Percentiles rank a stretch among this genome's conserved stretches.
These are phyloP conservation scores for Semnornis frantzii DNA, from an alignment of 2,113 vertebrate species.

Conservation along the genomic window DNA sequence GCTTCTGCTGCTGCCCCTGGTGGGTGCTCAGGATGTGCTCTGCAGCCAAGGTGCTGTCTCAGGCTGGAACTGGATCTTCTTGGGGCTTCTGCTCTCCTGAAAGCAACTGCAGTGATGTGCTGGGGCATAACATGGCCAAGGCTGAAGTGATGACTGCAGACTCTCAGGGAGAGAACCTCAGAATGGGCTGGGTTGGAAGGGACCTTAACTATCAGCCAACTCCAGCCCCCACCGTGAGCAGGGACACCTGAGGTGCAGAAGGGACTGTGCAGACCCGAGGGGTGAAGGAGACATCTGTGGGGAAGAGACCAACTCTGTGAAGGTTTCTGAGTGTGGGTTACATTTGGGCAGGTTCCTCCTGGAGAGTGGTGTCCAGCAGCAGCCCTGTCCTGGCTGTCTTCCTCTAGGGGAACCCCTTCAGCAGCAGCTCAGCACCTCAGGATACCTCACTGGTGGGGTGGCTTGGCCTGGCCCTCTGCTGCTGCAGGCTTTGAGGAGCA, in stretches of 20 bases:
- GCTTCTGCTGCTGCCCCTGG: accelerated
- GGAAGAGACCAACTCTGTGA: neutral
- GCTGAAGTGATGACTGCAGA: neutral
- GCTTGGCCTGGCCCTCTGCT: accelerated
- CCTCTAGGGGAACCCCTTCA: neutral
- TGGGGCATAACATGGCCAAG: neutral
- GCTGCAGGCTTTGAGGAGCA: neutral
- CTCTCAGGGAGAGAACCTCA: neutral
- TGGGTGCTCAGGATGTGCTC: neutral
- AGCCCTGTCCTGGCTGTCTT: accelerated
- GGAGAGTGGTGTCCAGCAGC: accelerated
- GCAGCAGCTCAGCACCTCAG: neutral
- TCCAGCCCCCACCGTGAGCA: no score
- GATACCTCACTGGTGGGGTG: accelerated
- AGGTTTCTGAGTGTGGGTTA: accelerated
- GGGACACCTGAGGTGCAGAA: neutral
- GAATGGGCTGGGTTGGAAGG: no score
- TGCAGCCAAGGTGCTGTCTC: neutral
- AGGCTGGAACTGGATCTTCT: neutral
- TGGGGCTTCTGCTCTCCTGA: neutral
- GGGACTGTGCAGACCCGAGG: accelerated
- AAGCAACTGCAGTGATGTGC: neutral
- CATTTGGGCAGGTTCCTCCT: neutral
- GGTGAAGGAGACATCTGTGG: accelerated
- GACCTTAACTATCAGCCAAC: no score